Percentiles rank a stretch among this genome's conserved stretches.
These are phyloP conservation scores for Rhogogaster chlorosoma DNA, from an alignment of 2,888 invertebrate genomes.

Conservation along the genomic window DNA sequence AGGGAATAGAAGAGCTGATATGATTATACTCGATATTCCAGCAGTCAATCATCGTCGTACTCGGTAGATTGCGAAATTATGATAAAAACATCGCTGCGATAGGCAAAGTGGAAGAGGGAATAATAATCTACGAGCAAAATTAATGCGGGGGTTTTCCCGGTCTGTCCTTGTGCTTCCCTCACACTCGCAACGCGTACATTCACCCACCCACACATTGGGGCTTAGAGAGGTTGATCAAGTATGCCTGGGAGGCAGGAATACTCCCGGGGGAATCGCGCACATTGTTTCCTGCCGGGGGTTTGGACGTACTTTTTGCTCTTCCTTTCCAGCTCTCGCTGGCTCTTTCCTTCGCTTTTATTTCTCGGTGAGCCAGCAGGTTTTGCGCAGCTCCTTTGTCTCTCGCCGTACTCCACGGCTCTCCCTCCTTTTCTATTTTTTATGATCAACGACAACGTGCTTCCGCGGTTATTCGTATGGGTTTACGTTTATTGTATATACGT, in stretches of 20 bases:
- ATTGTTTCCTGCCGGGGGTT: slow-evolving; percentile 3
- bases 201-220: background rate
- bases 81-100: background rate
- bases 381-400: background rate
- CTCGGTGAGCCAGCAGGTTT: slow-evolving; percentile 12
- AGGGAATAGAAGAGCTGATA: background rate
- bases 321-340: background rate
- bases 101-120: background rate
- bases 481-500: background rate
- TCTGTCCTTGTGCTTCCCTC: background rate
- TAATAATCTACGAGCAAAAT: background rate
- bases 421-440: slow-evolving; percentile 5
- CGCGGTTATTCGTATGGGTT: background rate
- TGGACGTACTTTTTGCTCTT: background rate
- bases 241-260: background rate
- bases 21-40: background rate
- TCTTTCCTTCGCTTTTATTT: slow-evolving; percentile 1
- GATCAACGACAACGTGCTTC: background rate
- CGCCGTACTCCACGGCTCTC: background rate
- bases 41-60: background rate
- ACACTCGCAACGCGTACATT: background rate
- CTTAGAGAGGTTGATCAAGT: background rate
- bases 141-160: background rate
- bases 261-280: background rate
- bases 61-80: background rate